Evolutionary conservation across 2,797 vertebrate genomes (phyloP), one percentile per base, ranked within the genome.

Genomic region (Melanotaenia pygmaea): DNA sequence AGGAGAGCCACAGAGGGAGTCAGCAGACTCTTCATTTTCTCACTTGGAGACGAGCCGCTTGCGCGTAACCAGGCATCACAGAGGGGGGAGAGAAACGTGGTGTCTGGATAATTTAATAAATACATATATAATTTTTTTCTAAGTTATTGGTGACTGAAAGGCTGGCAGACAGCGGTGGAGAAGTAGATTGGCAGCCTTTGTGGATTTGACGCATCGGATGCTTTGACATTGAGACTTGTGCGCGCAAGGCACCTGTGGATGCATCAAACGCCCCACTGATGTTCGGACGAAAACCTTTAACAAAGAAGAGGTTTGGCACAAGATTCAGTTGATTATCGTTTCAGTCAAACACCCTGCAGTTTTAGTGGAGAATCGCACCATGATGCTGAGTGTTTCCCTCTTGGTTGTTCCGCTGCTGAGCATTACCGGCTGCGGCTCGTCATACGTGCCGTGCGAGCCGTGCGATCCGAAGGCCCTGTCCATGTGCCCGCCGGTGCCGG

Each of bases 391-490:
- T 76, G 88, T 88, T 37, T 94, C 83, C 72, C 13, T 90, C 76
- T 82, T 95, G 86, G 70, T 96, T 85, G 85, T 94, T 35, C 86
- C 94, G 72, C 92, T 93, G 82, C 93, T 95, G 63, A 90, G 93
- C 84, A 75, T 94, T 13, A 87, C 93, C 80, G 92, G 89, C 79
- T 89, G 93, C 80, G 77, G 57, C 67, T 58, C 93, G 90, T 89
- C 96, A 26, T 96, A 94, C 88, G 96, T 98, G 85, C 97, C 96
- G 78, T 98, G 97, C 89, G 96, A 97, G 86, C 95, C 95, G 66
- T 98, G 97, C 91, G 97, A 98, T 63, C 93, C 94, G 80, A 97
- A 96, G 83, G 94, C 95, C 22, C 91, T 93, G 72, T 96, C 97
- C 77, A 92, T 97, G 93, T 98, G 97, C 74, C 96, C 95, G 64